Conservation (phyloP, 2,888 invertebrate species). For the Drosophila tripunctata region DNA sequence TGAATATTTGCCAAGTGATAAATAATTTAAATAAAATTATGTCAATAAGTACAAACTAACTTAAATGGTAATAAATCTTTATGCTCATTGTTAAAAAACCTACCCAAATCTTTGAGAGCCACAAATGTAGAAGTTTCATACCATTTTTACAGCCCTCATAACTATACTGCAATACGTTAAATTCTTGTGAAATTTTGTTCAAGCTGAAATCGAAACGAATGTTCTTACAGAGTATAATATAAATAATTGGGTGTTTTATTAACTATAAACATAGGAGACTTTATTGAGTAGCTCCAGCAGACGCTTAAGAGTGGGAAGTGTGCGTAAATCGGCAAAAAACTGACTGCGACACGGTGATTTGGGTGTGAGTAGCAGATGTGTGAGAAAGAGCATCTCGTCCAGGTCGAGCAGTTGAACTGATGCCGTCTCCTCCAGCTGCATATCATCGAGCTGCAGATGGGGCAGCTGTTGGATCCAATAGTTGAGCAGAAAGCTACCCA, state of each 20-base stretch:
- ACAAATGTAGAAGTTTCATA: no score
- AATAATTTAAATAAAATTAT: slow-evolving; percentile 7
- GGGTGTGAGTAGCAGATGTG: slow-evolving; percentile 49
- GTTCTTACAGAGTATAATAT: no score
- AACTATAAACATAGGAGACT: slow-evolving; percentile 65
- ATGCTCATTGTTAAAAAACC: no score
- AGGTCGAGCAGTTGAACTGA: no score
- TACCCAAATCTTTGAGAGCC: no score
- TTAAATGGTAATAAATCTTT: no score
- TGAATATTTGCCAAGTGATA: slow-evolving; percentile 55
- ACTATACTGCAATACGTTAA: no score
- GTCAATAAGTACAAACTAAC: no score
- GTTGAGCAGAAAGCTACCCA: slow-evolving; percentile 40
- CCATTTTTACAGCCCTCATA: no score
- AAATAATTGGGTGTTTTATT: no score
- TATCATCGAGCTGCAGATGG: slow-evolving; percentile 48
- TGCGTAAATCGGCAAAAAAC: slow-evolving; percentile 31
- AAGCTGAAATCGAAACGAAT: no score
- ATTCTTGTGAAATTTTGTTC: no score
- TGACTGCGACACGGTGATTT: slow-evolving; percentile 58
- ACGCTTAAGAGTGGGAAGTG: slow-evolving; percentile 20
- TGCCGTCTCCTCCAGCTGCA: slow-evolving; percentile 25
- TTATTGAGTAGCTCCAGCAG: slow-evolving; percentile 62
- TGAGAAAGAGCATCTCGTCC: slow-evolving; percentile 50
- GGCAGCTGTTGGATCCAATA: slow-evolving; percentile 56